Conservation (phyloP, 2,797 vertebrate genomes). For the Neosilurus mollespiculum region DNA sequence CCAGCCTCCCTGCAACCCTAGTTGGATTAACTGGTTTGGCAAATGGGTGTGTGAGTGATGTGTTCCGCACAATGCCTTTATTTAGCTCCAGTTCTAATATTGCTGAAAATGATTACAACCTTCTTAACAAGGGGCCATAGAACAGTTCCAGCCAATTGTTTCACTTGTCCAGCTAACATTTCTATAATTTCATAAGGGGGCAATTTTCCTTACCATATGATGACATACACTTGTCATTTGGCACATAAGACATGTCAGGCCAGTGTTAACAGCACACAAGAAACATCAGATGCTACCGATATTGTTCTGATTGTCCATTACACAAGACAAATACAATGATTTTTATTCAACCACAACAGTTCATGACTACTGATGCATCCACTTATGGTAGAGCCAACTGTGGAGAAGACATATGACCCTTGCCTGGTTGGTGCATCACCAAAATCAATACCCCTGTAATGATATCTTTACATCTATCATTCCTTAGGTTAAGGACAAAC, state of each 20-base stretch:
- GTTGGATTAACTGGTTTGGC: no score
- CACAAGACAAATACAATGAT: background rate
- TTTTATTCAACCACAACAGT: background rate
- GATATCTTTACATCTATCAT: conserved; percentile 31
- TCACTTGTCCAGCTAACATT: background rate
- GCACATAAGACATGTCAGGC: background rate
- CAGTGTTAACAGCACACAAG: background rate
- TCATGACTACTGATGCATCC: background rate
- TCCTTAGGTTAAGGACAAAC: background rate
- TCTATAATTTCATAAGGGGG: background rate
- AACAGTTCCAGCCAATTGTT: background rate
- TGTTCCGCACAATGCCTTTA: background rate
- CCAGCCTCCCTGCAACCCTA: no score
- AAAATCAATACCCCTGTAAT: conserved; percentile 6
- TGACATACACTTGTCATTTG: background rate
- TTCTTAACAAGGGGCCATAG: no score
- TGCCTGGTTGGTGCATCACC: background rate
- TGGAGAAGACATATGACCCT: background rate
- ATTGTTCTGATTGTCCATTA: background rate
- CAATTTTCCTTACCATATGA: background rate
- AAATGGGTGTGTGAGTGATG: no score
- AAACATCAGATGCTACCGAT: background rate
- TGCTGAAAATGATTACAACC: background rate
- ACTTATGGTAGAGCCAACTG: background rate
- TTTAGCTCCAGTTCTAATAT: background rate